Base-by-base conservation (phyloP, 2,888 invertebrate species). In the Synergus japonicus region DNA sequence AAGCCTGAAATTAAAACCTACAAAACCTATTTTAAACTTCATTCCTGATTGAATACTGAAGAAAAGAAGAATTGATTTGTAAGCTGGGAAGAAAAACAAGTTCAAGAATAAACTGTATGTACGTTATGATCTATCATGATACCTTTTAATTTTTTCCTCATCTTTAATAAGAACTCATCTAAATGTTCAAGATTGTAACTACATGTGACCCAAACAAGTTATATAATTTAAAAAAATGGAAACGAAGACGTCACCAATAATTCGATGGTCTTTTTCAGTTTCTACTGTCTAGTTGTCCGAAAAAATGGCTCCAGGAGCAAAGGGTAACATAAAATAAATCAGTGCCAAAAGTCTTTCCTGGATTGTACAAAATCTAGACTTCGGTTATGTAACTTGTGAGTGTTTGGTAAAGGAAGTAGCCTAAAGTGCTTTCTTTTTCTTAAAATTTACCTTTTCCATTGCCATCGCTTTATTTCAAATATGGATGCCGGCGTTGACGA, bases 381-480 rank as follows among this genome's bases (percentile, higher is more conserved):
- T 63, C 29, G 29, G 29, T 13, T 63, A 63, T 63, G 29, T 22
- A 63, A 13, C 2, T 63, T 63, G 13, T 18, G 63, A 63, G 63
- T 63, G 29, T 63, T 63, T 63, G 4, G 5, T 63, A 29, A 12
- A 63, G 13, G 10, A 63, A 63, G 18, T 54, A 69, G 7, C 43
- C 49, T 41, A 76, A 78, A 29, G 63, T 63, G 63, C 29, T 63
- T 10, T 60, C 63, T 49, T 13, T 43, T 60, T 44, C 46, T 12
- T 43, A 67, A 79, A 83, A 83, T 87, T 88, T 87, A 87, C 87
- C 87, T 87, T 87, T 78, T 87, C 86, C 87, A 87, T 88, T 76
- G 87, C 84, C 88, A 87, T 87, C 84, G 29, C 2, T 63, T 63
- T 63, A 29, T 63, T 29, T 63, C 12, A 63, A 63, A 63, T 63